Base-by-base conservation (phyloP, 2,797 vertebrate genomes). In the Enoplosus armatus region DNA sequence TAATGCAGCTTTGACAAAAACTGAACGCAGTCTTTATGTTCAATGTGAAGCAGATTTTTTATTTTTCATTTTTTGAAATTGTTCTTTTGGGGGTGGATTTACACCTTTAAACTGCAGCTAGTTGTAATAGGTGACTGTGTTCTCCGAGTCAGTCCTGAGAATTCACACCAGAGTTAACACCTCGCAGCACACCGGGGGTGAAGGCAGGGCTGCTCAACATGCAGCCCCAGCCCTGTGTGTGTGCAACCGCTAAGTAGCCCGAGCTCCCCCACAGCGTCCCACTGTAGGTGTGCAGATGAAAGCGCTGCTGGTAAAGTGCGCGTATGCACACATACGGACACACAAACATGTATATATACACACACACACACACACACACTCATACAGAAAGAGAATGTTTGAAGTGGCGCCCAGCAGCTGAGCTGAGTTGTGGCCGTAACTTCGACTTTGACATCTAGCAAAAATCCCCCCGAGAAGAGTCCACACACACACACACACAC, bases 241-340 rank as follows among this genome's bases (percentile, higher is more conserved):
- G 70, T 61, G 77, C 10, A 62, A 64, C 73, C 60, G 78, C 71
- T 83, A 75, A 65, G 77, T 71, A 79, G 79, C 77, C 64, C 55
- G 27, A 69, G 39, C 67, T 80, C 82, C 75, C 92, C 87, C 55
- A 85, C 77, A 1, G 89, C 51, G 70, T 80, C 77, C 85, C 89
- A 79, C 91, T 37, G 76, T 89, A 90, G 91, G 92, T 93, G 93
- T 88, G 83, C 84, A 92, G 89, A 92, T 92, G 87, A 91, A 93
- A 92, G 92, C 81, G 9, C 78, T 72, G 79, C 80, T 83, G 77
- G 82, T 76, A 85, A n/a, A 90, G 72, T 66, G 58, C 78, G 65
- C 69, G 85, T 59, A 58, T 11, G 58, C 73, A 76, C 83, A 63
- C 65, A 73, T 69, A 41, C 60, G 35, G 37, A 43, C 26, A 66